Conservation (phyloP, 2,888 invertebrate species). For the Sesia bembeciformis region DNA sequence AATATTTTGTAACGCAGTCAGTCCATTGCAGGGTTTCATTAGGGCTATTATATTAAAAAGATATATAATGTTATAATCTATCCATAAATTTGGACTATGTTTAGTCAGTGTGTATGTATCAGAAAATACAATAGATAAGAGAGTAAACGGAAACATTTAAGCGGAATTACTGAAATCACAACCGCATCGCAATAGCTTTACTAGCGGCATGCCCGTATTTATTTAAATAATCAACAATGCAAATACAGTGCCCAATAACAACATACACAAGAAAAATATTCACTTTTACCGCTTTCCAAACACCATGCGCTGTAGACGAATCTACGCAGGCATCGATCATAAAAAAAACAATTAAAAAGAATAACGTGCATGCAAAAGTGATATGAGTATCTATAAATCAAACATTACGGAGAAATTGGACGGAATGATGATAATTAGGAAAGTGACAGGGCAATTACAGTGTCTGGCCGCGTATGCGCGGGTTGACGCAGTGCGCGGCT, state of each 20-base stretch:
- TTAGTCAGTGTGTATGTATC: too few species aligned
- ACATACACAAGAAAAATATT: not conserved
- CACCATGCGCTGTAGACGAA: constrained; percentile 1
- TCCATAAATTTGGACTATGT: too few species aligned
- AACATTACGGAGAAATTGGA: constrained; percentile 46
- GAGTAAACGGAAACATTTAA: too few species aligned
- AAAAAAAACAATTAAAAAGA: constrained; percentile 8
- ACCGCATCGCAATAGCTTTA: too few species aligned
- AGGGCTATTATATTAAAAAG: too few species aligned
- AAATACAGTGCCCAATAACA: not conserved
- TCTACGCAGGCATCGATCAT: constrained; percentile 2
- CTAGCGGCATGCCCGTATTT: not conserved
- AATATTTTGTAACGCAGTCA: too few species aligned
- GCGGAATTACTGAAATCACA: too few species aligned
- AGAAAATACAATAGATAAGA: too few species aligned
- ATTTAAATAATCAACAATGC: not conserved
- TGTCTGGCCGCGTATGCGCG: constrained; percentile 19
- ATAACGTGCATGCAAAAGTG: constrained; percentile 33
- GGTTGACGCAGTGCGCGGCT: not conserved
- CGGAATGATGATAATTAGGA: constrained; percentile 49
- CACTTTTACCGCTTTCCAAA: constrained; percentile 7
- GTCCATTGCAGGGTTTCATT: too few species aligned
- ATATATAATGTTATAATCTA: too few species aligned
- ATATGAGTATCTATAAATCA: constrained; percentile 34
- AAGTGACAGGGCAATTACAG: constrained; percentile 64